phyloP scores from a whole-genome alignment of 1,140 invertebrate species.

The Neoseiulus cucumeris region DNA sequence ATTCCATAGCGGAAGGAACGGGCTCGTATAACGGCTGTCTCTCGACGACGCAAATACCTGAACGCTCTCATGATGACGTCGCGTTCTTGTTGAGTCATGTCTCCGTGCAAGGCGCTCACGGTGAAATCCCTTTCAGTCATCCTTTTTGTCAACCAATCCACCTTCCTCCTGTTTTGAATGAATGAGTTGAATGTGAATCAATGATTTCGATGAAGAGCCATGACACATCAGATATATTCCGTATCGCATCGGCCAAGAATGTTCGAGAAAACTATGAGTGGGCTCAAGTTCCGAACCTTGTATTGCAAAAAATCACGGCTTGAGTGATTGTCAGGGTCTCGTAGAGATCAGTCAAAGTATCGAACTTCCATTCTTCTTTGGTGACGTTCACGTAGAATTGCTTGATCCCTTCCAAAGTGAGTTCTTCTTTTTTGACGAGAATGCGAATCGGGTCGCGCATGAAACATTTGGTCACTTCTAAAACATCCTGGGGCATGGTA shows the following conservation, averaged over 20 bases:
- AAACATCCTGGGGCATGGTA: conserved; percentile 28
- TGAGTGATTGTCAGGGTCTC: conserved; percentile 1
- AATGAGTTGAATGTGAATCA: no score
- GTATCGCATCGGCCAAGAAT: no score
- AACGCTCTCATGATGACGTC: conserved; percentile 38
- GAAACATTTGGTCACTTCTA: conserved; percentile 29
- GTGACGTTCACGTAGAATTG: conserved; percentile 9
- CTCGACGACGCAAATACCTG: no score
- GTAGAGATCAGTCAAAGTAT: background rate
- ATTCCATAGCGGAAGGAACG: no score
- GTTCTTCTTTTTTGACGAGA: conserved; percentile 29
- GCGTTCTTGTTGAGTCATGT: conserved; percentile 36
- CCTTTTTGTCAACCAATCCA: conserved; percentile 33
- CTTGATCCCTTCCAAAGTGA: conserved; percentile 22
- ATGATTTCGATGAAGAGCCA: no score
- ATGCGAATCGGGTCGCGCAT: conserved; percentile 29
- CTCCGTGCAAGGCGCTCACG: conserved; percentile 36
- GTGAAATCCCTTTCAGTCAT: conserved; percentile 34
- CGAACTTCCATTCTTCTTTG: conserved; percentile 8
- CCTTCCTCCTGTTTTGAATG: conserved; percentile 27
- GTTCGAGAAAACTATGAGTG: background rate
- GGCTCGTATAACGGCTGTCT: no score
- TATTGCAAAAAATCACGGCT: conserved; percentile 94
- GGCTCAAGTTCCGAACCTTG: conserved; percentile 28
- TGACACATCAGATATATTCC: no score